Base-by-base conservation (phyloP, 2,888 invertebrate genomes). In the Plebejus anna region DNA sequence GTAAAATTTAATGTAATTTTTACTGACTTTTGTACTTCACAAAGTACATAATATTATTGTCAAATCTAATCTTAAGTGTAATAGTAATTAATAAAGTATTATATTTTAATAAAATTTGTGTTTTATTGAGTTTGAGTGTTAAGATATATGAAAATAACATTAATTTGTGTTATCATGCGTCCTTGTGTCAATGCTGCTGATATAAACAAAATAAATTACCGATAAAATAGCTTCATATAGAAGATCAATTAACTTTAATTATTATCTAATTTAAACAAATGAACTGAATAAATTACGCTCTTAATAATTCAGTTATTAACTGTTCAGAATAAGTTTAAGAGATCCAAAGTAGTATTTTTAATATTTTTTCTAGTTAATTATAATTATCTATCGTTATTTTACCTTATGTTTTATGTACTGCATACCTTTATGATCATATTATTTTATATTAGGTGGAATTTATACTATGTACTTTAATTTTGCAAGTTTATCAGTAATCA, bases 301-400 rank as follows among this genome's bases (percentile, higher is more conserved):
- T 71, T 38, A 42, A 71, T 71, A 42, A 71, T 71, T 71, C 71
- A 42, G 71, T 3, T n/a, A 38, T 38, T 51, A 51, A 55, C 42
- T 42, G 32, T 13, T 66, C 28, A 11, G 4, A 28, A 11, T 66
- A 66, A 5, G 42, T 71, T 38, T n/a, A 42, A 71, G 16, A 38
- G 38, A 42, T 71, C 71, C 71, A 71, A 71, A 42, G 71, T 42
- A 42, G 42, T 71, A n/a, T n/a, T n/a, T n/a, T n/a, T n/a, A n/a
- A n/a, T 38, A 71, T 71, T 71, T 70, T 70, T 71, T 42, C 42
- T 42, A 71, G n/a, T 42, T 71, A 71, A 38, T 70, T 13, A 32
- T 32, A 32, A n/a, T 66, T 66, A 13, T 66, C 22, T 66, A 32
- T 66, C 66, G 32, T 32, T 32, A 9, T 5, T 7, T 22, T 59